Conservation (phyloP, 2,888 invertebrate species). For the Eupithecia tripunctaria region DNA sequence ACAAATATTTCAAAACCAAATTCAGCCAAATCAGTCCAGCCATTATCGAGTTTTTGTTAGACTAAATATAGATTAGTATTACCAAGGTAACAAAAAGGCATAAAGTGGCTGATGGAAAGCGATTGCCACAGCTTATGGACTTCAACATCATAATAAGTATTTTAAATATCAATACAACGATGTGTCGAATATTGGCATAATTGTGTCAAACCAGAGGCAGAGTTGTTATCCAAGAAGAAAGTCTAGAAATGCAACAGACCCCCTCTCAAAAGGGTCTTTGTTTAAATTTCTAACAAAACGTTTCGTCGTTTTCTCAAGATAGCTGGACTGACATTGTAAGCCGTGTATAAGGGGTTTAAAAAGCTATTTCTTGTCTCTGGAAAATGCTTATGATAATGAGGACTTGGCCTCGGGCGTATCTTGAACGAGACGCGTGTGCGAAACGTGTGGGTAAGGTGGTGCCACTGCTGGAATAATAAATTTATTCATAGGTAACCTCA, state of each 20-base stretch:
- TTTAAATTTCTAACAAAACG: neutral
- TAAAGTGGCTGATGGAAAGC: too few relatives aligned
- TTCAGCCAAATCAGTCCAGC: too few relatives aligned
- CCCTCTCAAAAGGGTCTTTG: neutral
- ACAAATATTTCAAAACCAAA: too few relatives aligned
- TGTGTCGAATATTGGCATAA: neutral
- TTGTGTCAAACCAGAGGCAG: neutral
- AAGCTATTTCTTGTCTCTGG: slow-evolving; percentile 42
- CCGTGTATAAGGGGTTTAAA: slow-evolving; percentile 35
- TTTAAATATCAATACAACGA: too few relatives aligned
- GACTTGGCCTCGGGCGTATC: slow-evolving; percentile 30
- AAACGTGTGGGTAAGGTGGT: neutral
- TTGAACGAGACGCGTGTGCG: slow-evolving; percentile 26
- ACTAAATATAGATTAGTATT: too few relatives aligned
- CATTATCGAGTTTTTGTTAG: too few relatives aligned
- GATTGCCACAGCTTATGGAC: too few relatives aligned
- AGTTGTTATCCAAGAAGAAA: neutral
- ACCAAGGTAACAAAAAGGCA: too few relatives aligned
- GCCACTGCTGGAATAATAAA: neutral
- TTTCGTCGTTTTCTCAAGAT: neutral
- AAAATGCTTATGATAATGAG: slow-evolving; percentile 45
- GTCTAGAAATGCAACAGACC: neutral
- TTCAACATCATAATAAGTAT: too few relatives aligned
- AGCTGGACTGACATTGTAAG: neutral
- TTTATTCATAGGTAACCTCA: slow-evolving; percentile 2